Conservation (phyloP, 2,888 invertebrate genomes). For the Andrena hattorfiana region DNA sequence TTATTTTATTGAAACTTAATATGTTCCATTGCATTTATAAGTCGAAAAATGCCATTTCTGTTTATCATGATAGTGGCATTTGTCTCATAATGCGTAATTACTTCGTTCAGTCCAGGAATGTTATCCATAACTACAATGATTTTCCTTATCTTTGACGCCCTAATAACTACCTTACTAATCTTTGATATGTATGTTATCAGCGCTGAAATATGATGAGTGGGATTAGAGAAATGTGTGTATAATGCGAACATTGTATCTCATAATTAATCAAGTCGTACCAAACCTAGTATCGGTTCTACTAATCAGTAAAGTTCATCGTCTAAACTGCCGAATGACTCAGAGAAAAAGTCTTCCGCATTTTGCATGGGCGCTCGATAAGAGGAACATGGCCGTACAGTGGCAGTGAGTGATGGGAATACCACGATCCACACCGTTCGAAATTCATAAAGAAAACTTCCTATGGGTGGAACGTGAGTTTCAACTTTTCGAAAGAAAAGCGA, state of each 20-base stretch:
- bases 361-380: slow-evolving; percentile 19
- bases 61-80: too few relatives aligned
- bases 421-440: background rate
- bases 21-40: too few relatives aligned
- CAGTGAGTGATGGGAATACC: slow-evolving; percentile 25
- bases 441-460: background rate
- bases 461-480: background rate
- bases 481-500: background rate
- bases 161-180: slow-evolving; percentile 3
- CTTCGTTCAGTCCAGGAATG: background rate
- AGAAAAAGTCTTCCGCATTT: slow-evolving; percentile 34
- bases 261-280: slow-evolving; percentile 23
- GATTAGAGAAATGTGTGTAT: background rate
- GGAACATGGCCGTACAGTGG: slow-evolving; percentile 8
- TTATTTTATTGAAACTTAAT: too few relatives aligned
- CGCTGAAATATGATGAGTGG: background rate
- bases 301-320: slow-evolving; percentile 32
- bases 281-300: slow-evolving; percentile 8
- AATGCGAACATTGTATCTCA: background rate
- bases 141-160: slow-evolving; percentile 7
- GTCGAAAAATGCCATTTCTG: too few relatives aligned
- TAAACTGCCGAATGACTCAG: slow-evolving; percentile 14
- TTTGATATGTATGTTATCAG: slow-evolving; percentile 16
- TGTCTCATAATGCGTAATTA: too few relatives aligned
- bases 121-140: background rate